These are phyloP conservation scores for Drosophila saltans DNA, from an alignment of 1,140 invertebrate genomes.

Conservation along the genomic window DNA sequence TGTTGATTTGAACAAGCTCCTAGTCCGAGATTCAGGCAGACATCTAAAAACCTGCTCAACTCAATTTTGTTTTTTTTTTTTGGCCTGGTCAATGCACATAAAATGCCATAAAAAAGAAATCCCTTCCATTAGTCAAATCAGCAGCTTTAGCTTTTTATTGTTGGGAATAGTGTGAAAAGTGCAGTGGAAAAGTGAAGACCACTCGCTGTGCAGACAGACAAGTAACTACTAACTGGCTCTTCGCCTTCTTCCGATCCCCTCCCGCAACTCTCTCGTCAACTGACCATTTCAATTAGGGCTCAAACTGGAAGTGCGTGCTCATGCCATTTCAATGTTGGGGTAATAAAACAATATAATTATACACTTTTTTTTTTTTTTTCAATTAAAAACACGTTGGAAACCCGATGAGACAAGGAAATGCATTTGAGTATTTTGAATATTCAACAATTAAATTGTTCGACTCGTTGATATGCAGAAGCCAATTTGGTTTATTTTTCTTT, in stretches of 20 bases:
- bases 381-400: constrained; percentile 55
- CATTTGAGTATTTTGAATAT: constrained; percentile 29
- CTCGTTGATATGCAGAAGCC: constrained; percentile 71
- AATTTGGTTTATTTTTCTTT: constrained; percentile 37
- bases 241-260: background rate
- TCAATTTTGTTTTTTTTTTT: constrained; percentile 53
- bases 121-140: constrained; percentile 44
- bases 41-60: background rate
- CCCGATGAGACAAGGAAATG: constrained; percentile 16
- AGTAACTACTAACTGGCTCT: constrained; percentile 8
- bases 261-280: constrained; percentile 12
- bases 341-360: constrained; percentile 63
- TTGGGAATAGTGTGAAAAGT: constrained; percentile 31
- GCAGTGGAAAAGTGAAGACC: constrained; percentile 37
- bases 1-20: background rate
- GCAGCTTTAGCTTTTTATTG: background rate
- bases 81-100: background rate
- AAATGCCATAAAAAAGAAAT: constrained; percentile 40
- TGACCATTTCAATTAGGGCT: constrained; percentile 64
- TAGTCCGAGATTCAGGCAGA: background rate
- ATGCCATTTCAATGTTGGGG: constrained; percentile 36
- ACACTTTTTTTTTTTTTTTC: constrained; percentile 51
- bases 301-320: constrained; percentile 59
- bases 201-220: constrained; percentile 52
- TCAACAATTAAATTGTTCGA: constrained; percentile 37